Evolutionary conservation across 2,888 invertebrate species (phyloP), one percentile per base, ranked within the genome.

Genomic region (Gnatocerus cornutus): DNA sequence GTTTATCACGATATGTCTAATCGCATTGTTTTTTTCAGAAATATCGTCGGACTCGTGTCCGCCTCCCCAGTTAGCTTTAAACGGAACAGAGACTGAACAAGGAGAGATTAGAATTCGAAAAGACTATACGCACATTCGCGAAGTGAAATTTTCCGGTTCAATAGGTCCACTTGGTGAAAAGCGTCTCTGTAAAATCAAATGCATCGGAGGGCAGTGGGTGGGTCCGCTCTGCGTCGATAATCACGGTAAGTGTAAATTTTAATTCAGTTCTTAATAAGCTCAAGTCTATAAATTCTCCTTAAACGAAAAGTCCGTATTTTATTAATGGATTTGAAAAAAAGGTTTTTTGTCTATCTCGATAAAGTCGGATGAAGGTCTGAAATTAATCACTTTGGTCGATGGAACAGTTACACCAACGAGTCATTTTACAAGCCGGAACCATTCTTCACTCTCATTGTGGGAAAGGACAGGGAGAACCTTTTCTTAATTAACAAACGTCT

Each of bases 161-260:
- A 90, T 93, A 72, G 92, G 92, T 8, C 92, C 92, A 1, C 84
- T 92, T 68, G 91, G 91, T 72, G 93, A 93, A 81, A 87, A 90
- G 65, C 87, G 93, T 21, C 88, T 93, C 63, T 94, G 94, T 84
- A 94, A 94, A 84, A 93, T 94, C 74, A 93, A 94, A 83, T 94
- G 94, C 81, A 90, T 94, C 69, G 92, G 92, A 80, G 94, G 94
- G 48, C 91, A 92, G 82, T 94, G 94, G 94, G 92, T 93, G 43
- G 94, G 94, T 1, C 94, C 94, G 0, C 86, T 94, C 13, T 94
- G 94, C 83, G 91, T 91, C 55, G 89, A 88, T 71, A 90, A 92
- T 77, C 90, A 91, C 87, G 93, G 93, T 93, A 86, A 86, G 71
- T 69, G 33, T 7, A 33, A n/a, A 7, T 9, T 33, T 9, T 33